These are phyloP conservation scores for Conus canariensis DNA, from an alignment of 2,888 invertebrate genomes.

Conservation along the genomic window DNA sequence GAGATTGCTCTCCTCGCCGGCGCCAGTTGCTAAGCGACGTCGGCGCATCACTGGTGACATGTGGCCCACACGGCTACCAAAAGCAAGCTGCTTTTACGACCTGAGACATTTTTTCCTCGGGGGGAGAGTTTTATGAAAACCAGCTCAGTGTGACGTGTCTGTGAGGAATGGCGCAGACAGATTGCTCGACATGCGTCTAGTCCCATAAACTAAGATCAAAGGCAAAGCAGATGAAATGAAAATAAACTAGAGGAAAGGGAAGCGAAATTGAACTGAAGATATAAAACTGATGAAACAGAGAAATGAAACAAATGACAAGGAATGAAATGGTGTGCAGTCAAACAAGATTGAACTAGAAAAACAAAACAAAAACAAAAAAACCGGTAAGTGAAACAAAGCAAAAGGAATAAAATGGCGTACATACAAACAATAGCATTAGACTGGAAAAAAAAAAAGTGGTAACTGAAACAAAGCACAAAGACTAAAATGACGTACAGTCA, in stretches of 20 bases:
- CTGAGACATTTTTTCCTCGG: conserved; percentile 8
- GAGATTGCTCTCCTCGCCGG: conserved; percentile 26
- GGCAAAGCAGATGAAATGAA: no score
- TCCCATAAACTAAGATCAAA: no score
- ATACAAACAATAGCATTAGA: no score
- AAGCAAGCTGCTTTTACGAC: neutral
- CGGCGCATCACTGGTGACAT: neutral
- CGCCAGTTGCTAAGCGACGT: conserved; percentile 35
- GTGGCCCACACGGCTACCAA: neutral
- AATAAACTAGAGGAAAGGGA: no score
- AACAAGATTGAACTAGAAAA: neutral
- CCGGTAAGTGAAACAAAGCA: no score
- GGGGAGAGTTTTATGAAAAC: conserved; percentile 8
- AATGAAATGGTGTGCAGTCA: no score
- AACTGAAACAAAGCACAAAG: no score
- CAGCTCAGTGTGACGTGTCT: neutral
- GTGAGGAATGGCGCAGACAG: neutral
- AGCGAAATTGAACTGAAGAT: no score
- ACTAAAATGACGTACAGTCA: no score
- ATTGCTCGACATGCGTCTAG: neutral
- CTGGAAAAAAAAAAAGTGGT: no score
- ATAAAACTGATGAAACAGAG: no score
- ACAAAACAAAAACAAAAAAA: neutral
- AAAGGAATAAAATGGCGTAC: no score
- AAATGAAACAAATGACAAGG: neutral